Evolutionary conservation across 2,797 vertebrate genomes (phyloP), one percentile per base, ranked within the genome.

Genomic region (Huso huso): DNA sequence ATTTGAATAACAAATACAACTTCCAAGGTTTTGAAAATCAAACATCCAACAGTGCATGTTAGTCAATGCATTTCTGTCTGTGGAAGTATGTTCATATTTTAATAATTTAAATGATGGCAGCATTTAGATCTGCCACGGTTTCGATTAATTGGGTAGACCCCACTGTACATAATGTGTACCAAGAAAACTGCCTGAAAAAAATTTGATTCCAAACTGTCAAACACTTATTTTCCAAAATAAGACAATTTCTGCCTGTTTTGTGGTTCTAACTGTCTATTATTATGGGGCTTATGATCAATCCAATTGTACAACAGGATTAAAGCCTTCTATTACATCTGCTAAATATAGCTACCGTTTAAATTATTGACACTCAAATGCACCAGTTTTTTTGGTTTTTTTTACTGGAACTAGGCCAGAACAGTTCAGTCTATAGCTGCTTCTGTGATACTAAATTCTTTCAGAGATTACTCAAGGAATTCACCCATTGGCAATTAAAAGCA

Each of bases 201-300:
- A 18, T 18, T 1, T 18, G 15, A 18, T 18, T 18, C 15, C 15
- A 18, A 18, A 18, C 15, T 18, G 1, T 18, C 15, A 37, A 37
- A 37, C 23, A 37, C 23, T 37, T 37, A 37, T 37, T 37, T 37
- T 37, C 23, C 23, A 37, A 37, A 37, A 37, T 37, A 11, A 69
- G 69, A 49, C 66, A 72, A 76, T 63, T 52, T 65, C 74, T 59
- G 67, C 71, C 58, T 51, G 65, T 10, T 70, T 50, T 63, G 53
- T 64, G 66, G 66, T 70, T 78, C 72, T 74, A 76, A 70, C 73
- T 61, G 70, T 55, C 71, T 65, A 71, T 78, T 74, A 74, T 81
- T 66, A 13, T 37, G 52, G 49, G 69, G 68, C 70, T 71, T 68
- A 66, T n/a, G 62, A 68, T 72, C 68, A 61, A 77, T 75, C 75